Percentiles rank a stretch among this genome's conserved stretches.
phyloP scores from a whole-genome alignment of 2,797 vertebrate genomes.

The Xenopus petersii region DNA sequence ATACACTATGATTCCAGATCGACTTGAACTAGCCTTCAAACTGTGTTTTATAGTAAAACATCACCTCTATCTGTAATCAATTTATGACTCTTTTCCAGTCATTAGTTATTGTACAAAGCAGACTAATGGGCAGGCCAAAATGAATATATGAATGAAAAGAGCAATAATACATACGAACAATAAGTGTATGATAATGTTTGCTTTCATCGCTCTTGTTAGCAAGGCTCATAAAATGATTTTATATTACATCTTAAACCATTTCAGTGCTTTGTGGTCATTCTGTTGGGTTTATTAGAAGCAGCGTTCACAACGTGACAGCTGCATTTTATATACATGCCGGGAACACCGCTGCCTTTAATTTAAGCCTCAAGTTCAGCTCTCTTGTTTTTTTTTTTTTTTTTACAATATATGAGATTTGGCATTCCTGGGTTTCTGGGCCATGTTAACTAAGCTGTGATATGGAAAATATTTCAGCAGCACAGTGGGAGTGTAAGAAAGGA shows the following conservation, averaged over 20 bases:
- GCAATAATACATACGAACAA: constrained; percentile 2
- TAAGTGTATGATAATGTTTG: constrained; percentile 7
- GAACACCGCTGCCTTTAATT: constrained; percentile 24
- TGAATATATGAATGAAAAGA: constrained; percentile 12
- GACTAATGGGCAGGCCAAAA: not conserved
- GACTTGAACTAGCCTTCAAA: not conserved
- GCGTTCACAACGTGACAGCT: constrained; percentile 30
- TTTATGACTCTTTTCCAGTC: not conserved
- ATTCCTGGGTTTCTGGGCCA: constrained; percentile 17
- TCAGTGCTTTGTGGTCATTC: constrained; percentile 17
- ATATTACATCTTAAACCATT: constrained; percentile 8
- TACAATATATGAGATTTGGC: constrained; percentile 24
- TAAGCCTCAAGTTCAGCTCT: constrained; percentile 31
- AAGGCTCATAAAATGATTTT: constrained; percentile 9
- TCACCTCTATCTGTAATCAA: not conserved
- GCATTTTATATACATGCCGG: constrained; percentile 44
- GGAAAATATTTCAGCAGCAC: not conserved
- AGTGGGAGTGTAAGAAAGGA: not conserved
- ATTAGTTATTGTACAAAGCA: constrained; percentile 7
- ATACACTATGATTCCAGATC: too few relatives aligned
- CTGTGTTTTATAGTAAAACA: not conserved
- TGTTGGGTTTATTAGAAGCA: constrained; percentile 24
- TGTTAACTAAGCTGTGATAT: constrained; percentile 13
- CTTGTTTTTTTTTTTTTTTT: not conserved
- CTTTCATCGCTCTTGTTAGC: constrained; percentile 3